Evolutionary conservation across 2,797 vertebrate species (phyloP).

Genomic region (Coregonus ussuriensis): DNA sequence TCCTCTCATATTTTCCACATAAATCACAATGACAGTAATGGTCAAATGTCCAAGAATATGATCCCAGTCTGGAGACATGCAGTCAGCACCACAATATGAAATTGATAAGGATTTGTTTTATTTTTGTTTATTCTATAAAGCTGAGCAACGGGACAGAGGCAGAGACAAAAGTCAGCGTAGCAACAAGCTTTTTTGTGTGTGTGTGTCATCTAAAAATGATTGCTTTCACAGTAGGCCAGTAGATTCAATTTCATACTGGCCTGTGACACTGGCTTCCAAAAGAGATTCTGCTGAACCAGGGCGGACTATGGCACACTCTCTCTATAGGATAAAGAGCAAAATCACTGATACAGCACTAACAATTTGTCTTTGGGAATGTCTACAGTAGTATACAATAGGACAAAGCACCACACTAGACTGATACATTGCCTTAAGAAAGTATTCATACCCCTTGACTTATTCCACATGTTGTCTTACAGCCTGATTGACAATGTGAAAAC

Average conservation of each 20-base stretch:
- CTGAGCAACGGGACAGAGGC: conserved; percentile 9
- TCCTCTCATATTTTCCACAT: conserved; percentile 59
- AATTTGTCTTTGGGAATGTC: background rate
- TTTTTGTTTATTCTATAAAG: background rate
- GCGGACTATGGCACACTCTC: background rate
- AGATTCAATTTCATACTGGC: conserved; percentile 10
- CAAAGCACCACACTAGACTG: background rate
- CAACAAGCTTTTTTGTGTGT: conserved; percentile 18
- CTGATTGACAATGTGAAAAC: too few relatives aligned
- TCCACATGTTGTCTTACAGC: too few relatives aligned
- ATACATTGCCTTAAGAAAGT: background rate
- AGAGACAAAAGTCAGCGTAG: conserved; percentile 3
- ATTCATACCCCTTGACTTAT: too few relatives aligned
- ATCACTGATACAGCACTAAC: background rate
- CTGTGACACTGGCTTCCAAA: conserved; percentile 6
- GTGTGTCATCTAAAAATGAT: conserved; percentile 12
- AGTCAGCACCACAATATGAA: conserved; percentile 8
- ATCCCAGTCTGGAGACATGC: background rate
- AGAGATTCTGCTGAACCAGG: conserved; percentile 4
- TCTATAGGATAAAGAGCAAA: background rate
- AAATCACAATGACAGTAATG: conserved; percentile 35
- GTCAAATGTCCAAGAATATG: conserved; percentile 14
- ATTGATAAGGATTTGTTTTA: background rate
- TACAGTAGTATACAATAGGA: background rate
- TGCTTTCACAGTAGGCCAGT: conserved; percentile 13